Conservation (phyloP, 2,797 vertebrate genomes). For the Coluber constrictor region DNA sequence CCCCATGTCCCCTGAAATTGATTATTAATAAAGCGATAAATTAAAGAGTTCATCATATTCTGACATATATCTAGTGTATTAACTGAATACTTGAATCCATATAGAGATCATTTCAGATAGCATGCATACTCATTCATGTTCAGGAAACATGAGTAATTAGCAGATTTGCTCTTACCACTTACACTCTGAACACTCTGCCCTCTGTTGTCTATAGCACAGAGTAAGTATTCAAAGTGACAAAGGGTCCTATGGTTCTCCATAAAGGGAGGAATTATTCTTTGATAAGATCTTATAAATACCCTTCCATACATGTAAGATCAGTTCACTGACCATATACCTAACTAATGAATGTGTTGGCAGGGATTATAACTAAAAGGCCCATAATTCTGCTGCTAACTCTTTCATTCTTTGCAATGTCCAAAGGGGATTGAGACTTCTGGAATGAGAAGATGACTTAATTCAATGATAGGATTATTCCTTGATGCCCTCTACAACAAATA, state of each 20-base stretch:
- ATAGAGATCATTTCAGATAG: background rate
- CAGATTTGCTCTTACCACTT: background rate
- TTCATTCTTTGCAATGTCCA: background rate
- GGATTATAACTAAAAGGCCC: background rate
- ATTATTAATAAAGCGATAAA: background rate
- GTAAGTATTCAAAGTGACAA: background rate
- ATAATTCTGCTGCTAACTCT: background rate
- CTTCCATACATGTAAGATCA: background rate
- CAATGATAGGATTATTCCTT: background rate
- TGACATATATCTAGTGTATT: background rate
- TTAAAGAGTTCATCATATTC: background rate
- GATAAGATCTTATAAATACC: background rate
- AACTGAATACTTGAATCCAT: background rate
- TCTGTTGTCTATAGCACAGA: background rate
- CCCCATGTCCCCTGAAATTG: background rate
- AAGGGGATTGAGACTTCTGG: background rate
- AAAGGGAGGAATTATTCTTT: background rate
- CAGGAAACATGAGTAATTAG: background rate
- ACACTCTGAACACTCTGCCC: background rate
- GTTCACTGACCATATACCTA: background rate
- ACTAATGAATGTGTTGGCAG: background rate
- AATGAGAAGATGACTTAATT: background rate
- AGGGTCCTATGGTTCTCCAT: background rate
- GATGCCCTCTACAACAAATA: background rate
- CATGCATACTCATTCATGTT: background rate